Base-by-base conservation (phyloP, 2,797 vertebrate genomes). In the Periophthalmus magnuspinnatus region DNA sequence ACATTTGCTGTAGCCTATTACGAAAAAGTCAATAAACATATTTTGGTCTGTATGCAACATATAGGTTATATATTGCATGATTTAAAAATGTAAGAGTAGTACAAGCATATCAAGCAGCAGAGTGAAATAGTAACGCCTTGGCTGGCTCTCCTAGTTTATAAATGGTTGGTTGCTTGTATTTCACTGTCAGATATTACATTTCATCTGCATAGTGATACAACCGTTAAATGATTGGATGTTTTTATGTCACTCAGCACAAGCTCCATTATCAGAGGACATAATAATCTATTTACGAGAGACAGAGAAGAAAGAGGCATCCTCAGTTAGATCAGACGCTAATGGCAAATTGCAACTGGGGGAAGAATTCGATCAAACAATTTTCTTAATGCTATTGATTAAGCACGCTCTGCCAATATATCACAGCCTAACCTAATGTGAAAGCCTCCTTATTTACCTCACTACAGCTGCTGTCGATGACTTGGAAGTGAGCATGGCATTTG, bases 281-380 rank as follows among this genome's bases (percentile, higher is more conserved):
- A 52, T 65, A 65, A 65, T 33, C 22, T 50, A 65, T 65, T 65
- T 33, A 34, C 17, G 19, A 65, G 45, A 60, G 8, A 60, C 63
- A 2, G 5, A 2, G 24, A 64, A 24, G 41, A 17, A 45, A 41
- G 60, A 45, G 22, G 60, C n/a, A 41, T 62, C 19, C 34, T 63
- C 24, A 11, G 9, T 33, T 28, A 24, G 61, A 50, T 50, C 45
- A 50, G 45, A 33, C 3, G 17, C 47, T 50, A 65, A 65, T 50
- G 22, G 47, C 8, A 50, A 65, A 50, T 21, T 50, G 47, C 24
- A 50, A 65, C 28, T 33, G 28, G n/a, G 38, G 33, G 63, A 65
- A 65, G 63, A 41, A n/a, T 65, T 65, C 47, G 8, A 65, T 65
- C 17, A 65, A 19, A 65, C 47, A 65, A 50, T 65, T 65, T n/a